phyloP scores from a whole-genome alignment of 2,797 vertebrate genomes.

The Enteromius treurensis region DNA sequence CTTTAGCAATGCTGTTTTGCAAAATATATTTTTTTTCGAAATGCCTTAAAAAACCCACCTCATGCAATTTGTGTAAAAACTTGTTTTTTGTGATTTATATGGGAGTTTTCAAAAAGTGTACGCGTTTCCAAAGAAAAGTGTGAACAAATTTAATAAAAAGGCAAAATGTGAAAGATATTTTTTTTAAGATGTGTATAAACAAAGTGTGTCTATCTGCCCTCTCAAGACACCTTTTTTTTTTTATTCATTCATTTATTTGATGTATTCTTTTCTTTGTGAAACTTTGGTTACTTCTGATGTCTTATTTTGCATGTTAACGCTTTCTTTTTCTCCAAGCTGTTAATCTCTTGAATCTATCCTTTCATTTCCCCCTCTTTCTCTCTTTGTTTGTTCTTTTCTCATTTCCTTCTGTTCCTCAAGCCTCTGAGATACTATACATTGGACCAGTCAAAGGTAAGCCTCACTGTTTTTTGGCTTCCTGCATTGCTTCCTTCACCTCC shows the following conservation, averaged over 20 bases:
- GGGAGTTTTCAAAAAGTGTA: too few species aligned
- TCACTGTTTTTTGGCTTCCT: constrained; percentile 70
- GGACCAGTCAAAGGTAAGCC: constrained; percentile 99
- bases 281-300: not conserved
- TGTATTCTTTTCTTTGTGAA: not conserved
- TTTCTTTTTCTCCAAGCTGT: constrained; percentile 50
- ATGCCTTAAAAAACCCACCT: too few species aligned
- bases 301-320: constrained; percentile 41
- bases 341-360: constrained; percentile 71
- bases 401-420: constrained; percentile 84
- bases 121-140: not conserved
- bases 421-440: constrained; percentile 99
- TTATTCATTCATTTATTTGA: not conserved
- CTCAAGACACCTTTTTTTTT: not conserved
- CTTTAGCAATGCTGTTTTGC: too few species aligned
- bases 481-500: constrained; percentile 63
- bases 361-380: constrained; percentile 69
- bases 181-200: not conserved
- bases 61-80: too few species aligned
- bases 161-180: not conserved
- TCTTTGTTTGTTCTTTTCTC: constrained; percentile 74
- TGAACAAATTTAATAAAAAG: not conserved
- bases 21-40: too few species aligned
- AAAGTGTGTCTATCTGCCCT: constrained; percentile 13
- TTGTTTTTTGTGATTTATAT: too few species aligned